These are phyloP conservation scores for Phrynosoma blainvillii DNA, from an alignment of 2,113 vertebrate species.

Conservation along the genomic window DNA sequence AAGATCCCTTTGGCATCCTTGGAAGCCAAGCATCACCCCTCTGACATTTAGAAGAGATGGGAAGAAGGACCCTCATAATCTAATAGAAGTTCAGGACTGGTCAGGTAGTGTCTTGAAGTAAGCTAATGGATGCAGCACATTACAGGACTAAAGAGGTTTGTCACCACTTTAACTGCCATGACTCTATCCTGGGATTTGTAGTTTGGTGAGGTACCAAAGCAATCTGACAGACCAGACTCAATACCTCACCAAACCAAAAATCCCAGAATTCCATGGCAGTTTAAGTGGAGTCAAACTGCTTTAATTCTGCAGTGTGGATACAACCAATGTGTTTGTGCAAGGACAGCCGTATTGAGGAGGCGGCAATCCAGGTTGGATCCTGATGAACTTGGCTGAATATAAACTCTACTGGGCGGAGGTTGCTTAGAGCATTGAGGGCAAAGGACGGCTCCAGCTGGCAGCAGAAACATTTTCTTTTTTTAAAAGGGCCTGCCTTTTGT, in stretches of 20 bases:
- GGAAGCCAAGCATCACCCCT: background rate
- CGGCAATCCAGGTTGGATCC: background rate
- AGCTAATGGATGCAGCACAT: no score
- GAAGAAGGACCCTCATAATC: background rate
- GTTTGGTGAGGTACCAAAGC: no score
- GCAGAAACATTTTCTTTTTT: background rate
- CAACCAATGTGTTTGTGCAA: background rate
- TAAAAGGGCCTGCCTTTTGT: background rate
- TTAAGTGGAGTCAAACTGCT: no score
- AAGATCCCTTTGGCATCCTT: no score
- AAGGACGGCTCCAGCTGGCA: conserved; percentile 1
- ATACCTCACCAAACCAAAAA: no score
- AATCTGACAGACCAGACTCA: no score
- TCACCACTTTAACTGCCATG: no score
- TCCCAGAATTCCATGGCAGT: no score
- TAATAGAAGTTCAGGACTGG: no score
- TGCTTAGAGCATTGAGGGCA: background rate
- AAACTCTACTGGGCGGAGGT: background rate
- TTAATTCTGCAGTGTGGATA: background rate
- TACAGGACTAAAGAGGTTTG: no score
- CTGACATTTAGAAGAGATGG: background rate
- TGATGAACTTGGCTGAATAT: background rate
- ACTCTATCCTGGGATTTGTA: no score
- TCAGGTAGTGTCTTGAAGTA: no score
- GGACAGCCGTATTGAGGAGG: background rate